A percentile compares a stretch with the other conserved stretches of the same genome.
Conservation (phyloP, 2,797 vertebrate genomes). For the Malurus leucopterus region DNA sequence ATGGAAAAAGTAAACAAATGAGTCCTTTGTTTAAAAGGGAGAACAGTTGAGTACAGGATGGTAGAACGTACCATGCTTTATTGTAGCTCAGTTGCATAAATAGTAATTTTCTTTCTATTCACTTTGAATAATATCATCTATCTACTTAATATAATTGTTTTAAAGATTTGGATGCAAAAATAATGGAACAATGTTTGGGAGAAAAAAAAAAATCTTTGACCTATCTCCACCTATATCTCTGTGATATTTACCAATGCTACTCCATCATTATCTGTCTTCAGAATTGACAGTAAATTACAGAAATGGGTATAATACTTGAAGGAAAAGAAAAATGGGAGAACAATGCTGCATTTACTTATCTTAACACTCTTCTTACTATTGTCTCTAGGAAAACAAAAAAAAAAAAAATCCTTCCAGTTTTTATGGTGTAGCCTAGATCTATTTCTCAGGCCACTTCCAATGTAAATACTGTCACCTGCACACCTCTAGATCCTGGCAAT, state of each 20-base stretch:
- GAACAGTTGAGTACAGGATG: not conserved
- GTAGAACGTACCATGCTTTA: not conserved
- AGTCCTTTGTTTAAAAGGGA: not conserved
- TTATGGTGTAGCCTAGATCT: not conserved
- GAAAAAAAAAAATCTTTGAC: not conserved
- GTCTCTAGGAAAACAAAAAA: not conserved
- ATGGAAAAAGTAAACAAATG: not conserved
- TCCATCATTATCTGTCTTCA: not conserved
- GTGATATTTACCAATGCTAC: not conserved
- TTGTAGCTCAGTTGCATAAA: not conserved
- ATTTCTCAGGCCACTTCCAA: not conserved
- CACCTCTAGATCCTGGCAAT: not conserved
- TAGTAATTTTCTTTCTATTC: not conserved
- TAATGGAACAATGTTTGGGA: not conserved
- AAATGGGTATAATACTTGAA: not conserved
- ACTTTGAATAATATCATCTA: not conserved
- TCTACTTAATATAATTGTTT: not conserved
- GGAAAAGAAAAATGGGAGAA: not conserved
- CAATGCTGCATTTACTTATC: not conserved
- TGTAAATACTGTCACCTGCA: not conserved
- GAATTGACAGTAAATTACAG: not conserved
- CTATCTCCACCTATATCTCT: not conserved
- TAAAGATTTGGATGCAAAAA: not conserved
- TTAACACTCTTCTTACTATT: not conserved
- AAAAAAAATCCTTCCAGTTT: accelerated